Conservation (phyloP, 2,113 vertebrate species). For the Rynchops niger region DNA sequence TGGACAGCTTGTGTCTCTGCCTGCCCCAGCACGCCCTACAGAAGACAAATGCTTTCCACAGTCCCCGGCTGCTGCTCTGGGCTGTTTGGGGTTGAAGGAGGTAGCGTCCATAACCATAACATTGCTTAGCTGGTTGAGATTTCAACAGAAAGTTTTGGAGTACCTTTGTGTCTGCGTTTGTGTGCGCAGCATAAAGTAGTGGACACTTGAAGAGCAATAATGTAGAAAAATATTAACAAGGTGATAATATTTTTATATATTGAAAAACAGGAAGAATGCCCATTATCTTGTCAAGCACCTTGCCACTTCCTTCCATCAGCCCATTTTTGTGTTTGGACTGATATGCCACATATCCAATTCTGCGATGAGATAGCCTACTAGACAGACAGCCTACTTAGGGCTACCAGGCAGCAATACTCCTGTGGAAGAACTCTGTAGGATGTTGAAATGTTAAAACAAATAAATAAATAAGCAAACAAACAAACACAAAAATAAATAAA, state of each 20-base stretch:
- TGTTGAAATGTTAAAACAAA: not conserved
- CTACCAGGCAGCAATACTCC: not conserved
- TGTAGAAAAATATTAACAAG: not conserved
- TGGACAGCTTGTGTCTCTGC: too few relatives aligned
- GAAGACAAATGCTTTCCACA: not conserved
- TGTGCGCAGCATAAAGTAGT: not conserved
- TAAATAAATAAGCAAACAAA: too few relatives aligned
- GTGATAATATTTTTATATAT: not conserved
- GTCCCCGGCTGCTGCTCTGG: not conserved
- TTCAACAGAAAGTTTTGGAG: not conserved
- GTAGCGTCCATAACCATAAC: not conserved
- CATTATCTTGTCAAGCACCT: not conserved
- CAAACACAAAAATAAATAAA: too few relatives aligned
- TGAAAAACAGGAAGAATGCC: not conserved
- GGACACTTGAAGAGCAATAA: not conserved
- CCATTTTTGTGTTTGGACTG: not conserved
- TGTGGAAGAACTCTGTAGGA: not conserved
- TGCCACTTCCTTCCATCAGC: not conserved
- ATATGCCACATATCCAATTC: not conserved
- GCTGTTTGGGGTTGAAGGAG: not conserved
- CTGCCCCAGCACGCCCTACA: fast-evolving
- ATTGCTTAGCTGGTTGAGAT: not conserved
- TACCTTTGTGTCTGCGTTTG: not conserved
- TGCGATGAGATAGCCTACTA: not conserved
- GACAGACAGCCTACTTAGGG: not conserved